Evolutionary conservation across 2,113 vertebrate species (phyloP), one percentile per base, ranked within the genome.

Genomic region (Rostratula benghalensis): DNA sequence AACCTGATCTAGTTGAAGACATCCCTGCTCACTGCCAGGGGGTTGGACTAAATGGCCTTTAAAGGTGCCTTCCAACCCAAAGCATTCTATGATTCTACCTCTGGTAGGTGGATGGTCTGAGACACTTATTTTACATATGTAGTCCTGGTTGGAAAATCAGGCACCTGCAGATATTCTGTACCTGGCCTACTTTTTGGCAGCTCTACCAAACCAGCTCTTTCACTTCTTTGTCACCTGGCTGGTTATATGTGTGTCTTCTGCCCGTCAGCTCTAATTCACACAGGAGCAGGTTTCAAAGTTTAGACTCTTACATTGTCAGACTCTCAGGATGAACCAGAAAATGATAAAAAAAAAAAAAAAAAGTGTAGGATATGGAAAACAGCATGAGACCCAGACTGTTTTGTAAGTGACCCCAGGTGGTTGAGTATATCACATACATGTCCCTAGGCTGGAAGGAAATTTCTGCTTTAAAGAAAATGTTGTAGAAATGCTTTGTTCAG

Each of bases 141-240:
- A 9, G 12, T 21, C 80, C 59, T 93, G 68, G 25, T 30, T 73
- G 76, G 53, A 86, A 73, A 90, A 77, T 80, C 25, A 77, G 33
- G 27, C 35, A 79, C 35, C 51, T 70, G 53, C 33, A 16, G 22
- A 41, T 31, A 25, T 22, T 73, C 89, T 84, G 50, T 3, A 1
- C 56, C 60, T 57, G 82, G 22, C 85, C 85, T 94, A 82, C 83
- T 75, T 97, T 94, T 88, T 92, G 57, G 24, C 51, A 92, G 46
- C 50, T 79, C 56, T 75, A 21, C 48, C 25, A 83, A 87, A 77
- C 5, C 50, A 37, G n/a, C 14, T 83, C 39, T 76, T 91, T 73
- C 54, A 46, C 16, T 56, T 54, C 46, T 64, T 82, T 88, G 46
- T 88, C 67, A 63, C 37, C 22, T 51, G 27, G 22, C 31, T 70